Evolutionary conservation across 2,113 vertebrate species (phyloP).

Genomic region (Caranx melampygus): DNA sequence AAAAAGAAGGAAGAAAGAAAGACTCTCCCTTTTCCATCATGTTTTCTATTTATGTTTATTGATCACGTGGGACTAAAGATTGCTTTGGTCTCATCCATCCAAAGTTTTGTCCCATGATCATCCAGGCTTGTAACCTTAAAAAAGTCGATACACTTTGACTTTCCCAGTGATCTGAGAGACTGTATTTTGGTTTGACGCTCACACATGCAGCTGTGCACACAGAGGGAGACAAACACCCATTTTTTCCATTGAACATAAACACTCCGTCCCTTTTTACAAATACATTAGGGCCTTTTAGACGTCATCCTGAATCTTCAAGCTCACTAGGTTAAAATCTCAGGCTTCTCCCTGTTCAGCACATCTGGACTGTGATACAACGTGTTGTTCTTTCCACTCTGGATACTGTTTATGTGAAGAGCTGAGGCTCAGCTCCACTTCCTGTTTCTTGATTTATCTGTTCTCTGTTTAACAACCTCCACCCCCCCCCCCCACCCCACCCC

Average conservation of each 20-base stretch:
- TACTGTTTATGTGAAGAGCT: constrained; percentile 41
- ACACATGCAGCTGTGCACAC: constrained; percentile 42
- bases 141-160: neutral
- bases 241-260: constrained; percentile 23
- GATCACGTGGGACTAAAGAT: neutral
- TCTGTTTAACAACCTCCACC: constrained; percentile 58
- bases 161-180: constrained; percentile 15
- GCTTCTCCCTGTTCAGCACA: neutral
- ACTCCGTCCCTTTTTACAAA: constrained; percentile 2
- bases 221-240: constrained; percentile 1
- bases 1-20: neutral
- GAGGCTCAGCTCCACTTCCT: constrained; percentile 58
- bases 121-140: neutral
- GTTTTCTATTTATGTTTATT: neutral
- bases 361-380: constrained; percentile 21
- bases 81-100: constrained; percentile 5
- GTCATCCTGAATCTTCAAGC: constrained; percentile 9
- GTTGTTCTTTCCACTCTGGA: constrained; percentile 33
- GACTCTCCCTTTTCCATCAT: neutral
- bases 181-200: constrained; percentile 29
- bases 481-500: neutral
- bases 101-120: neutral
- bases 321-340: neutral
- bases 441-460: constrained; percentile 58
- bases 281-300: neutral